Evolutionary conservation across 92 coral and sea anemone species (phyloP), one percentile per base, ranked within the genome.

Genomic region (Paramuricea clavata): DNA sequence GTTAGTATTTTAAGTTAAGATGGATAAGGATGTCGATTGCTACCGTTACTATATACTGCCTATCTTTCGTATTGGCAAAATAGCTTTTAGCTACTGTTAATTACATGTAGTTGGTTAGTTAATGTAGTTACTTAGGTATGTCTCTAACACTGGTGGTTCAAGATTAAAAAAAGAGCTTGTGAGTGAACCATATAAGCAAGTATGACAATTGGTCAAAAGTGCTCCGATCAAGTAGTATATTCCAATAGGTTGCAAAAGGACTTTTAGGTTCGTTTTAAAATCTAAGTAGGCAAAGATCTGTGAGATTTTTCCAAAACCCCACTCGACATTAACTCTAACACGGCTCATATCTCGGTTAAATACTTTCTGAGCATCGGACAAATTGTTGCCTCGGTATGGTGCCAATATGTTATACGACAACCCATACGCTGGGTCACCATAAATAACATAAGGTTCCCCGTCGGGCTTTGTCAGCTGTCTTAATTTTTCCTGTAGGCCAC

Each of bases 351-450:
- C 31, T 22, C 59, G 90, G 62, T 93, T 90, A 28, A 90, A 93
- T 31, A 25, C 82, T 67, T 87, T 89, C 27, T 93, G 70, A 36
- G 78, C 92, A 64, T 64, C 83, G 15, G 91, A 87, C 47, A 93
- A 60, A 8, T 78, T 81, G 12, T 81, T 88, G 10, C 95, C 95
- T 16, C 92, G 67, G 36, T 83, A 90, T 2, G 93, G 95, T 25
- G 90, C 90, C 17, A 93, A 80, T 16, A 93, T 93, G 87, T 90
- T 93, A 12, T 52, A 49, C 0, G 86, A 39, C n/a, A 93, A 76
- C 12, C 93, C 95, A 90, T 93, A 90, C 11, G 93, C 95, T 0
- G 92, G 92, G 52, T 93, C 92, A 43, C 95, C 93, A 86, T 93
- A 90, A 12, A 90, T 75, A 23, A 93, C 87, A 81, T 87, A 93